A percentile compares a stretch with the other conserved stretches of the same genome.
phyloP scores from a whole-genome alignment of 2,797 vertebrate species.

The Arremon brunneinucha region DNA sequence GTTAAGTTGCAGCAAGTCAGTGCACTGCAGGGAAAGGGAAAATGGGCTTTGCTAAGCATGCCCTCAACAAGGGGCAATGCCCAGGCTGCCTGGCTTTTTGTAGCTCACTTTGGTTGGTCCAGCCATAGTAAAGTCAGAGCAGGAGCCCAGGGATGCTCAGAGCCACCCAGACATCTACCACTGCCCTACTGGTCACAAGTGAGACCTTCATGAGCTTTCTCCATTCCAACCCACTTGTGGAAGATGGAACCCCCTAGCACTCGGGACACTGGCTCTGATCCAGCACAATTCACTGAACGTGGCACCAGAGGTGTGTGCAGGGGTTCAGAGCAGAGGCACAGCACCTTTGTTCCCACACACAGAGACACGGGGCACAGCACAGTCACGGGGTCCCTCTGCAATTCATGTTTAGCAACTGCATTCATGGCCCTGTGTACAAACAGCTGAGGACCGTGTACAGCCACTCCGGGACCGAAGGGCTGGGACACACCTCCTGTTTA shows the following conservation, averaged over 20 bases:
- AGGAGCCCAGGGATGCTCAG: background rate
- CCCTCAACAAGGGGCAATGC: rapidly evolving
- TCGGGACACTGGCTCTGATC: rapidly evolving
- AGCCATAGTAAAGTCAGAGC: background rate
- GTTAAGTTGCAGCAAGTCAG: background rate
- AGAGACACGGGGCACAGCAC: background rate
- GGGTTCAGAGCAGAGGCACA: rapidly evolving
- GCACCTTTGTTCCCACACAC: rapidly evolving
- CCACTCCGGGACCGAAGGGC: rapidly evolving
- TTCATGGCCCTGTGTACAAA: rapidly evolving
- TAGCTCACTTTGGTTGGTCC: background rate
- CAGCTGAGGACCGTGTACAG: rapidly evolving
- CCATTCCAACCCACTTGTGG: rapidly evolving
- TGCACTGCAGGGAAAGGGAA: background rate
- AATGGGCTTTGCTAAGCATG: background rate
- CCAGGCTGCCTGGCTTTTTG: background rate
- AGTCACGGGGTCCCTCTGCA: background rate
- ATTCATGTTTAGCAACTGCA: rapidly evolving
- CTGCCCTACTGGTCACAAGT: rapidly evolving
- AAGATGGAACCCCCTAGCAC: rapidly evolving
- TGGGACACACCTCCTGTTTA: background rate
- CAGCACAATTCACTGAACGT: rapidly evolving
- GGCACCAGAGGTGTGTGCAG: background rate
- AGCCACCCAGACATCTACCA: background rate
- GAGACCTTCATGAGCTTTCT: background rate